Base-by-base conservation (phyloP, 2,888 invertebrate genomes). In the Brenthis daphne region DNA sequence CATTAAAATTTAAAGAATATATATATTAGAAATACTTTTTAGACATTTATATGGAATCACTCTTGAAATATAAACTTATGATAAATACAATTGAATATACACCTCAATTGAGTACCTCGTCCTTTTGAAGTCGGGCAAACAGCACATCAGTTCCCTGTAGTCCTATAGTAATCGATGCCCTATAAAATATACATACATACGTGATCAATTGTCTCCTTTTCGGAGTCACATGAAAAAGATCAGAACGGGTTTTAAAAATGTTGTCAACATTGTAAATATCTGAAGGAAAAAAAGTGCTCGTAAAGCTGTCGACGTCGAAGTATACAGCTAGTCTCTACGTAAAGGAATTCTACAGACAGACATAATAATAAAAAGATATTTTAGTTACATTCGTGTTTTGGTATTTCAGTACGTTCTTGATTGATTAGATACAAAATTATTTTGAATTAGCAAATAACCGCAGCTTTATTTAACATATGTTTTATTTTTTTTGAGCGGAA, bases 171-270 rank as follows among this genome's bases (percentile, higher is more conserved):
- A 58, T 58, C 48, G 58, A 60, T 60, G 53, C 53, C 2, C 37
- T 20, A 43, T 43, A 63, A 63, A 53, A 63, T 63, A 63, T 63
- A 63, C 63, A 63, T 63, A 53, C 53, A 63, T 63, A 53, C 53
- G 53, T 63, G 63, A 63, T 63, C 51, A 54, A 63, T 53, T 53
- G 53, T 63, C 53, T 53, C n/a, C 16, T 37, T 53, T 50, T 12
- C 20, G 43, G 20, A 53, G 37, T 53, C 63, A 63, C 3, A 20
- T 16, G 13, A 51, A 63, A 63, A 43, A 13, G 29, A 43, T 53
- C 16, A 8, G 63, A 43, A 54, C 63, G 24, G 53, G 43, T 63
- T 54, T 63, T 43, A 43, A 63, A 58, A 60, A 29, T 54, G 33
- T 37, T 54, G 37, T 63, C 53, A 63, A 63, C 63, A 54, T 63